Evolutionary conservation across 2,797 vertebrate species (phyloP).

Genomic region (Vultur gryphus): DNA sequence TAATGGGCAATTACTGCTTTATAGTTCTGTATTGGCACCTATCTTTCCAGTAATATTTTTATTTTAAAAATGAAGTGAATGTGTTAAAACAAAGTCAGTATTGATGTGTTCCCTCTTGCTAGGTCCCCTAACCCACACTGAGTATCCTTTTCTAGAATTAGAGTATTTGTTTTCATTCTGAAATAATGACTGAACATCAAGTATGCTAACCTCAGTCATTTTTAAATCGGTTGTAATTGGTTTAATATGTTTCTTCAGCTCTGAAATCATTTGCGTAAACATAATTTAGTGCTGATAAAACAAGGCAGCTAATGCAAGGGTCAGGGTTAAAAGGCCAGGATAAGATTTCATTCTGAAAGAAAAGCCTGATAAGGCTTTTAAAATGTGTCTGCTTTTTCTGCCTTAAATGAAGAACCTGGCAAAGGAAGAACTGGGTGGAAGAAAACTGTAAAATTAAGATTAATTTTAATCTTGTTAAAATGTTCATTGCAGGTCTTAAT

Average conservation of each 20-base stretch:
- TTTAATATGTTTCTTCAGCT: constrained; percentile 47
- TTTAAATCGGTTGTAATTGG: constrained; percentile 28
- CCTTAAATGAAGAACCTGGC: neutral
- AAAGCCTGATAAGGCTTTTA: constrained; percentile 32
- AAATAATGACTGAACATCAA: neutral
- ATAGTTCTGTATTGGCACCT: neutral
- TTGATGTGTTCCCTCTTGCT: neutral
- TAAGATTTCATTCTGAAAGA: constrained; percentile 42
- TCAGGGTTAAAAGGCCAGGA: constrained; percentile 18
- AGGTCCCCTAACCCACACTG: neutral
- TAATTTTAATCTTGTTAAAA: constrained; percentile 4
- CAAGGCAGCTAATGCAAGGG: neutral
- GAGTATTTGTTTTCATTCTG: neutral
- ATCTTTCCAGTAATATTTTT: neutral
- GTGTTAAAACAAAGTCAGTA: neutral
- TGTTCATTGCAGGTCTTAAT: constrained; percentile 83
- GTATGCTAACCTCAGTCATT: constrained; percentile 34
- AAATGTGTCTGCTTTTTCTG: neutral
- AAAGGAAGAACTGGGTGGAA: neutral
- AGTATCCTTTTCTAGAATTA: neutral
- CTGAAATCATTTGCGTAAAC: neutral
- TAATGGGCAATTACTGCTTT: constrained; percentile 17
- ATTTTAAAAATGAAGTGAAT: neutral
- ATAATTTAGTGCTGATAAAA: constrained; percentile 12
- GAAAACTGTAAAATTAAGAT: neutral